These are phyloP conservation scores for Mylabris sibirica DNA, from an alignment of 2,888 invertebrate species.

Conservation along the genomic window DNA sequence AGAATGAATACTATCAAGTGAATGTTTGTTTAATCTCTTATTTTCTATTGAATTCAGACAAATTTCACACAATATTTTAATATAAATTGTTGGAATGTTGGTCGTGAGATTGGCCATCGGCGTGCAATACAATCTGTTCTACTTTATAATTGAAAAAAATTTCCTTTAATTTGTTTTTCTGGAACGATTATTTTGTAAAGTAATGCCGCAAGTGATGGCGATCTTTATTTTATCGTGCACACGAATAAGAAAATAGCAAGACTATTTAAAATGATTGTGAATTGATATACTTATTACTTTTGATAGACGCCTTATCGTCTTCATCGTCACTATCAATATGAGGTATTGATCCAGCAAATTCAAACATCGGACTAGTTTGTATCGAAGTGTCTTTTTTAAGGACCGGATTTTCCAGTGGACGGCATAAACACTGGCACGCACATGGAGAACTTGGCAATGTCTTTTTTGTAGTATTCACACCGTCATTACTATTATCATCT, in stretches of 20 bases:
- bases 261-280: not conserved
- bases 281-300: conserved; percentile 53
- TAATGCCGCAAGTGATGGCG: not conserved
- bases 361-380: conserved; percentile 68
- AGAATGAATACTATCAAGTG: not conserved
- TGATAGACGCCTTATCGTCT: conserved; percentile 60
- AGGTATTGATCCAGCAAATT: conserved; percentile 72
- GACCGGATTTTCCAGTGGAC: conserved; percentile 51
- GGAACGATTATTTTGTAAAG: not conserved
- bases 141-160: not conserved
- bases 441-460: conserved; percentile 41
- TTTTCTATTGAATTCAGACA: not conserved
- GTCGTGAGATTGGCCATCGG: conserved; percentile 7
- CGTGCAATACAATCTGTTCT: conserved; percentile 3
- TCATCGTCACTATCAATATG: conserved; percentile 79
- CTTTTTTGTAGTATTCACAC: conserved; percentile 28
- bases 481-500: conserved; percentile 19
- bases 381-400: conserved; percentile 60
- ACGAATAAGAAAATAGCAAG: not conserved
- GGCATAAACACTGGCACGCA: conserved; percentile 58
- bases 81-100: conserved; percentile 7
- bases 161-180: conserved; percentile 2
- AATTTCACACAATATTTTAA: conserved; percentile 3
- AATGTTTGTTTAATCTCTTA: not conserved
- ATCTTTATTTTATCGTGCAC: not conserved